Conservation (phyloP, 2,797 vertebrate genomes). For the Pipistrellus pygmaeus region DNA sequence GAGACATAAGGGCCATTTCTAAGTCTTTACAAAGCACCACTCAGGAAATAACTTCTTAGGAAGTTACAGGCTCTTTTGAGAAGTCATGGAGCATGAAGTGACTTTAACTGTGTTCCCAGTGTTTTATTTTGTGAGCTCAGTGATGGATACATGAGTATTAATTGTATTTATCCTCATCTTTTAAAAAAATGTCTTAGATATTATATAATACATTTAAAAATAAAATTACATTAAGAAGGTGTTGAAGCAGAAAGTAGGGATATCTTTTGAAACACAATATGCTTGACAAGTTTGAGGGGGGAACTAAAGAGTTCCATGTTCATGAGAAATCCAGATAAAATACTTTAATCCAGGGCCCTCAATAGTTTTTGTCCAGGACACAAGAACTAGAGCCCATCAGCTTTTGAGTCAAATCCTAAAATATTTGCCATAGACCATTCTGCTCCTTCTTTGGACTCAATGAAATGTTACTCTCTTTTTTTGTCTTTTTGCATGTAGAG, state of each 20-base stretch:
- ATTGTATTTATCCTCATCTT: background rate
- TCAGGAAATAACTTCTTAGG: background rate
- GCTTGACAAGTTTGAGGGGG: background rate
- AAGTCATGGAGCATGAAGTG: background rate
- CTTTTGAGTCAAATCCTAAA: background rate
- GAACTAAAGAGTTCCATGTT: background rate
- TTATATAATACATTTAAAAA: constrained; percentile 1
- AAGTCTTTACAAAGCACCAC: background rate
- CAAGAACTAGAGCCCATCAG: background rate
- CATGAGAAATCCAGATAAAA: background rate
- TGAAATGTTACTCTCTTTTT: background rate
- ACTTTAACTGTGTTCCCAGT: background rate
- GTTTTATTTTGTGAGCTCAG: constrained; percentile 43
- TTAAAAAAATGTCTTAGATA: constrained; percentile 35
- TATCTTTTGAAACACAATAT: constrained; percentile 33
- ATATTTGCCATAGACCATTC: background rate
- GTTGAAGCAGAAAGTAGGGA: background rate
- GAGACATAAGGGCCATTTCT: background rate
- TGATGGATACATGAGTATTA: background rate
- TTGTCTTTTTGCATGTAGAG: background rate
- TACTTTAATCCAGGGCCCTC: background rate
- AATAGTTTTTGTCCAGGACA: background rate
- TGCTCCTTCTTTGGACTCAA: background rate
- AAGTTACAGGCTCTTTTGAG: background rate
- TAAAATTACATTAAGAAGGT: background rate